These are phyloP conservation scores for Notodonta dromedarius DNA, from an alignment of 2,888 invertebrate genomes.

Conservation along the genomic window DNA sequence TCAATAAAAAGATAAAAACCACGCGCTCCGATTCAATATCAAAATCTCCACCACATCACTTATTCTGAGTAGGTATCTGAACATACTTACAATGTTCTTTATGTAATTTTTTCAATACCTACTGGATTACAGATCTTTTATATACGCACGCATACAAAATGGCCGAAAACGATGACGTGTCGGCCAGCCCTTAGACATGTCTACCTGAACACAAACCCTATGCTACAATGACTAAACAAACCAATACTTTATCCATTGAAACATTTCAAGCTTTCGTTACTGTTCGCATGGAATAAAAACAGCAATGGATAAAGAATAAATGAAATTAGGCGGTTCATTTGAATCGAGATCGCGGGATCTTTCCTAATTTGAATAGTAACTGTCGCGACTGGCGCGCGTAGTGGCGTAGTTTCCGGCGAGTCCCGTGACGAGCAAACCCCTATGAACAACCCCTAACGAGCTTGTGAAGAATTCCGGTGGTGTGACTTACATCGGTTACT, in stretches of 20 bases:
- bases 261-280: background rate
- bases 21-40: too few relatives aligned
- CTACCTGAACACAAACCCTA: slow-evolving; percentile 18
- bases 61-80: background rate
- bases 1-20: background rate
- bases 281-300: slow-evolving; percentile 11
- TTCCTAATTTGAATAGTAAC: slow-evolving; percentile 75
- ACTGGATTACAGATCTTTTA: slow-evolving; percentile 40
- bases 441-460: slow-evolving; percentile 58
- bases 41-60: background rate
- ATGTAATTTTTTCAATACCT: too few relatives aligned
- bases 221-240: slow-evolving; percentile 11
- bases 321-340: slow-evolving; percentile 27
- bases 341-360: slow-evolving; percentile 39
- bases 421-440: slow-evolving; percentile 56
- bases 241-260: slow-evolving; percentile 24
- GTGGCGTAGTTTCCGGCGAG: slow-evolving; percentile 65
- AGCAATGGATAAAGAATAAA: slow-evolving; percentile 37
- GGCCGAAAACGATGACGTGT: slow-evolving; percentile 65
- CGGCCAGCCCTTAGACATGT: slow-evolving; percentile 52
- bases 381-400: slow-evolving; percentile 65
- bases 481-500: slow-evolving; percentile 59
- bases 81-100: background rate
- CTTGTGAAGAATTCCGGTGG: slow-evolving; percentile 56
- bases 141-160: slow-evolving; percentile 54